phyloP scores from a whole-genome alignment of 2,888 invertebrate genomes.

The Strigamia maritima region DNA sequence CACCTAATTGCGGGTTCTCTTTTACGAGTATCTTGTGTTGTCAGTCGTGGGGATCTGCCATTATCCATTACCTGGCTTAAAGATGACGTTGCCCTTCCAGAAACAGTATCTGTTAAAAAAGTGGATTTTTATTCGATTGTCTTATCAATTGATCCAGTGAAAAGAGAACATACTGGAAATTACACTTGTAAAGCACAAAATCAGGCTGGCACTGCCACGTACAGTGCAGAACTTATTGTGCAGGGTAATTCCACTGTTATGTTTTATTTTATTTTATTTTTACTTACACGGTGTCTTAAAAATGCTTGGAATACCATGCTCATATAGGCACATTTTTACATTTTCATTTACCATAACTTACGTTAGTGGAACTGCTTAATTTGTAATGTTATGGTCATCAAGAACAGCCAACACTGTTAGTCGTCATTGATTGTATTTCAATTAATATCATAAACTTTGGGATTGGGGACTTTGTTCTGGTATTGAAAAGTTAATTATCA shows the following conservation, averaged over 20 bases:
- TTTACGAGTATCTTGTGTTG: constrained; percentile 36
- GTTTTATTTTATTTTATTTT: not conserved
- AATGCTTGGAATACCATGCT: too few species aligned
- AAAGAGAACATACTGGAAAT: constrained; percentile 31
- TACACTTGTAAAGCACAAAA: constrained; percentile 33
- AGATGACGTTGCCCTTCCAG: constrained; percentile 7
- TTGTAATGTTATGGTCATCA: too few species aligned
- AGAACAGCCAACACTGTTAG: too few species aligned
- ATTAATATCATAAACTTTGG: too few species aligned
- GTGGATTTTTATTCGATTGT: constrained; percentile 31
- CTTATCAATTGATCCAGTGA: constrained; percentile 36
- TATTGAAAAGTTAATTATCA: too few species aligned
- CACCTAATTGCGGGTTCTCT: constrained; percentile 29
- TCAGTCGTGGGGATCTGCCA: constrained; percentile 37
- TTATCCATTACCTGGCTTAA: constrained; percentile 29
- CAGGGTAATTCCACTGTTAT: constrained; percentile 31
- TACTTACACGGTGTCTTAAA: too few species aligned
- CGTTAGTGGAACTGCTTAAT: too few species aligned
- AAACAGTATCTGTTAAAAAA: not conserved
- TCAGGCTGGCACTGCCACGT: constrained; percentile 12
- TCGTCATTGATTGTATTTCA: too few species aligned
- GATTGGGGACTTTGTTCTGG: too few species aligned
- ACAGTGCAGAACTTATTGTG: constrained; percentile 15
- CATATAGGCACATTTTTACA: too few species aligned
- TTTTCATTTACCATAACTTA: too few species aligned